Base-by-base conservation (phyloP, 1,140 invertebrate genomes). In the Trachymyrmex cornetzi region DNA sequence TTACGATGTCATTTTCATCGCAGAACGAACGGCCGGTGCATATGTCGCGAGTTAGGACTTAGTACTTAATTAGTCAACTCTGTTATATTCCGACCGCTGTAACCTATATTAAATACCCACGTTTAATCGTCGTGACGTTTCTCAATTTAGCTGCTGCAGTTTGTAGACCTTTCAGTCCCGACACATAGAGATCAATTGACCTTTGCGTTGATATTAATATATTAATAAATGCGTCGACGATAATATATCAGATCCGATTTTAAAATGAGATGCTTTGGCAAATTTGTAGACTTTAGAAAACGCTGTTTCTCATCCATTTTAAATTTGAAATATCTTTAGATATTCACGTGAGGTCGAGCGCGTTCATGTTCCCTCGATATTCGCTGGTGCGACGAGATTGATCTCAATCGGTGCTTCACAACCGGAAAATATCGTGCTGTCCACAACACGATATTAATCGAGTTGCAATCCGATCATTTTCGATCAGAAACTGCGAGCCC, bases 91-190 rank as follows among this genome's bases (percentile, higher is more conserved):
- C 22, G n/a, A 77, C 34, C 34, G 22, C n/a, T 77, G 14, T 77
- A 59, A 75, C 9, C 12, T 27, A 72, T 12, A 53, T 74, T 74
- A 74, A 74, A 74, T 74, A 74, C 19, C 27, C 12, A 16, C 12
- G 16, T 77, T 77, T 61, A 77, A 44, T 44, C 34, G 22, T 12
- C 14, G 22, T 69, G 38, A 12, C 16, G 44, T 24, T 59, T 77
- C 22, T 77, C 30, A 38, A 22, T 75, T 38, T 77, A 77, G 34
- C 27, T 22, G 22, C 34, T 24, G 14, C 0, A 61, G 34, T 77
- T 77, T 77, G 16, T 16, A 61, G 44, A 38, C 1, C 30, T 61
- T 24, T 55, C 16, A 55, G 1, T 61, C 14, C 44, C 14, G 7
- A 19, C 14, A n/a, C 5, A 48, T 24, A 16, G 12, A 48, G 66